A percentile compares a stretch with the other conserved stretches of the same genome.
Conservation (phyloP, 2,888 invertebrate genomes). For the Drosophila eohydei region DNA sequence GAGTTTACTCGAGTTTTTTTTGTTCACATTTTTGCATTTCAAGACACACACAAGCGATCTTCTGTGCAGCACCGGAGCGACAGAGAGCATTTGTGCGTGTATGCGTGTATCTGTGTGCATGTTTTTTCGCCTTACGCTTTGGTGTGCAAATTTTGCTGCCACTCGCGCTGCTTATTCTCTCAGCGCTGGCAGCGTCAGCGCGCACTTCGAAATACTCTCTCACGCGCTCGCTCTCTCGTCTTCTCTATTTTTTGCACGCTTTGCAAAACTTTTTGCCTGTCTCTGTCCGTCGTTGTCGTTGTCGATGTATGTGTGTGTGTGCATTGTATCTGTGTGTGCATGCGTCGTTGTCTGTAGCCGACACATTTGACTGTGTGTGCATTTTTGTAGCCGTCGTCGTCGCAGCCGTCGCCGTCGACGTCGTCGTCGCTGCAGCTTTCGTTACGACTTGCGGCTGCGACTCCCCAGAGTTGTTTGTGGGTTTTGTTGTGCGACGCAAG, state of each 20-base stretch:
- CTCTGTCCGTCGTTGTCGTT: conserved; percentile 22
- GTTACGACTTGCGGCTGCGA: conserved; percentile 68
- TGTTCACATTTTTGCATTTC: conserved; percentile 56
- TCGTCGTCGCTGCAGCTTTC: conserved; percentile 67
- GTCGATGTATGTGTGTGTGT: conserved; percentile 18
- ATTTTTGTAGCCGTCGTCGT: conserved; percentile 68
- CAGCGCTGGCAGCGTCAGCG: conserved; percentile 44
- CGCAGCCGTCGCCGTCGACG: conserved; percentile 34
- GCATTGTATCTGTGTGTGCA: conserved; percentile 54
- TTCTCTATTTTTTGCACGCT: conserved; percentile 61
- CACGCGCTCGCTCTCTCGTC: conserved; percentile 18
- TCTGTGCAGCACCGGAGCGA: conserved; percentile 50
- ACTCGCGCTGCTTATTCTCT: conserved; percentile 72
- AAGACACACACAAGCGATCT: conserved; percentile 63
- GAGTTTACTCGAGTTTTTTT: conserved; percentile 45
- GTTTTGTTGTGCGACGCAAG: conserved; percentile 83
- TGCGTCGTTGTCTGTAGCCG: conserved; percentile 56
- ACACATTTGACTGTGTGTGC: conserved; percentile 66
- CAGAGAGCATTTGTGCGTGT: conserved; percentile 32
- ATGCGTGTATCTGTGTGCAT: conserved; percentile 52
- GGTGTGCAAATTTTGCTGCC: conserved; percentile 78
- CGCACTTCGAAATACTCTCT: conserved; percentile 43
- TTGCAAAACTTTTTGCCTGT: conserved; percentile 69
- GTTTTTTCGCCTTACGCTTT: conserved; percentile 76
- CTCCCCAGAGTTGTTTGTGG: conserved; percentile 76